Evolutionary conservation across 2,888 invertebrate species (phyloP), one percentile per base, ranked within the genome.

Genomic region (Pristionchus entomophagus): DNA sequence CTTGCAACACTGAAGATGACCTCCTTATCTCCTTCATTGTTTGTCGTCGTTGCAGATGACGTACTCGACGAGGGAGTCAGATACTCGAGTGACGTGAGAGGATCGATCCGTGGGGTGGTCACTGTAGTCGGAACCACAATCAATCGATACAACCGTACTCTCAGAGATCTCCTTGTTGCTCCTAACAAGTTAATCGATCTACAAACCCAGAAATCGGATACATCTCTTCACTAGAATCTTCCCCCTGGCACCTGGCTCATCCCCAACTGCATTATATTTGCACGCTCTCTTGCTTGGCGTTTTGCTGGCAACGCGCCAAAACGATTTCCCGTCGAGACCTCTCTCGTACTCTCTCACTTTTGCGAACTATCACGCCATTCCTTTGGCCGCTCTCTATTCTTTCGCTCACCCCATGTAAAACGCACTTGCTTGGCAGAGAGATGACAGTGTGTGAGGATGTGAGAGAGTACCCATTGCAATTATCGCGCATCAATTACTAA

Each of bases 191-290:
- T 77, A 77, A 77, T 77, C 77, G 45, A 51, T 29, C 32, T 45
- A 12, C 73, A 45, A 41, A 41, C 73, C 41, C 73, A 73, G 73
- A 73, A 73, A 73, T 73, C 73, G 73, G 73, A 73, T 73, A 73
- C 73, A 73, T 73, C 41, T 73, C 73, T 73, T 1, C 35, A 35
- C 17, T 35, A 8, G 29, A 5, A 19, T 8, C 8, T 19, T 32
- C 35, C 65, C 65, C 19, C 35, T 8, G 35, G 65, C 73, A 73
- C 73, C 73, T 73, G 73, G 73, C 5, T n/a, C 10, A 8, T 29
- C 59, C 17, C 59, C n/a, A 12, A 14, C 41, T 41, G 41, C 19
- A 8, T 56, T 22, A 4, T 17, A 22, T 56, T 22, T 22, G 56
- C 56, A 56, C 32, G 77, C 32, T 51, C 78, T 51, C 2, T 29